Base-by-base conservation (phyloP, 2,113 vertebrate genomes). In the Osmerus eperlanus region DNA sequence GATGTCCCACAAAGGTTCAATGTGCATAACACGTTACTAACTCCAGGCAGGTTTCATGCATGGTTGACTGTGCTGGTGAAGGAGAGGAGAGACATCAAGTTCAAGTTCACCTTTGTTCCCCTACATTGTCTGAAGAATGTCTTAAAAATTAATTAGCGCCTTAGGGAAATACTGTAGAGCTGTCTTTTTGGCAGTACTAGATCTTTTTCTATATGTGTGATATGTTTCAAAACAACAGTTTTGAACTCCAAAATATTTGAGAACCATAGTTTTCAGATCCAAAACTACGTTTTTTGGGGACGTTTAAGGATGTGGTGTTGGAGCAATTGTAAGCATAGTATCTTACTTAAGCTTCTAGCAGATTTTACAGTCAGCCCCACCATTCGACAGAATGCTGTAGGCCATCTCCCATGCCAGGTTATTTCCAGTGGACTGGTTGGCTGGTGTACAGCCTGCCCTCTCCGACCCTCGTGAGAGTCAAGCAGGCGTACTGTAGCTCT, bases 401-500 rank as follows among this genome's bases (percentile, higher is more conserved):
- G 8, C 64, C 74, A 79, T 68, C 76, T 78, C 65, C 65, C 19
- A 19, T 79, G 78, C 80, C 75, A 83, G 80, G 77, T 79, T 60
- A 61, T 86, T 87, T 87, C 75, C 76, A 85, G 61, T 47, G 72
- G 68, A 71, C 77, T 73, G 69, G 29, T 55, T 86, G 87, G 79
- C 80, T 70, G 52, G 3, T 4, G n/a, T 61, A 29, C 74, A 78
- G 12, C 55, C 55, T 4, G 23, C 12, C 70, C 83, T 72, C 81
- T 65, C 59, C 72, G 74, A 80, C 76, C 75, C 78, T 18, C 67
- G 66, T 51, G 65, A 65, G 28, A 63, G 4, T 0, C 58, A 61
- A 80, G 74, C 78, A 78, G 81, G 81, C 90, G 84, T 88, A 85
- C 75, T 87, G 80, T 89, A 64, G 16, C 72, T 65, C 1, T 29